Evolutionary conservation across 2,113 vertebrate genomes (phyloP).

Genomic region (Callithrix jacchus): DNA sequence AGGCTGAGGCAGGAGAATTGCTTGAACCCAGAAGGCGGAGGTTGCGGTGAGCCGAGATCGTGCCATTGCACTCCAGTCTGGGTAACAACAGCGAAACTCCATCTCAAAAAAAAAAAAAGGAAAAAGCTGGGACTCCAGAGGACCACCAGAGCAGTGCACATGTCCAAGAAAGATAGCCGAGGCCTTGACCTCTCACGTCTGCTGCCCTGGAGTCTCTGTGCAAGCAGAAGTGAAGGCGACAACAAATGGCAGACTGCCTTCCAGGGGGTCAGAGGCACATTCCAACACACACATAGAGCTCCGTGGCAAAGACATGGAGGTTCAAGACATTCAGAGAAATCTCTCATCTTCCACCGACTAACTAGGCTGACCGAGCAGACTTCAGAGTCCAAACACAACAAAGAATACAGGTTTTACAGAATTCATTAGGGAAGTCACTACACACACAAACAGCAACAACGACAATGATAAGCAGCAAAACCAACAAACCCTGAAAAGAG

Average conservation of each 20-base stretch:
- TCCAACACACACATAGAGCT: not conserved
- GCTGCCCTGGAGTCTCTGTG: not conserved
- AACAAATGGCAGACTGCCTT: not conserved
- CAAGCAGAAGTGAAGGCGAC: not conserved
- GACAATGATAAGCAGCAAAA: not conserved
- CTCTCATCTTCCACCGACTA: not conserved
- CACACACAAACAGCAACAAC: not conserved
- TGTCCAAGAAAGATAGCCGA: not conserved
- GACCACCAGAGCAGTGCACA: not conserved
- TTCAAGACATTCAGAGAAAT: not conserved
- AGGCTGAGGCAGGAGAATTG: too few relatives aligned
- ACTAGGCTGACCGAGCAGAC: not conserved
- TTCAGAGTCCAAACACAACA: not conserved
- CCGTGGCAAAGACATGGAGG: not conserved
- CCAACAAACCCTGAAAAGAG: too few relatives aligned
- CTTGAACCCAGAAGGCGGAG: too few relatives aligned
- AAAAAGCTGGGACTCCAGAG: not conserved
- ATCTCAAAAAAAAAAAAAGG: too few relatives aligned
- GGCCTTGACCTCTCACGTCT: not conserved
- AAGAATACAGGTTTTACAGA: not conserved
- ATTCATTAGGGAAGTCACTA: not conserved
- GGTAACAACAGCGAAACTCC: too few relatives aligned
- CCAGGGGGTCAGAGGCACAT: too few relatives aligned
- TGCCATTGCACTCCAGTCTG: too few relatives aligned
- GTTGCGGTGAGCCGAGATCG: too few relatives aligned